These are phyloP conservation scores for Nautilus pompilius DNA, from an alignment of 1,140 invertebrate species.

Conservation along the genomic window DNA sequence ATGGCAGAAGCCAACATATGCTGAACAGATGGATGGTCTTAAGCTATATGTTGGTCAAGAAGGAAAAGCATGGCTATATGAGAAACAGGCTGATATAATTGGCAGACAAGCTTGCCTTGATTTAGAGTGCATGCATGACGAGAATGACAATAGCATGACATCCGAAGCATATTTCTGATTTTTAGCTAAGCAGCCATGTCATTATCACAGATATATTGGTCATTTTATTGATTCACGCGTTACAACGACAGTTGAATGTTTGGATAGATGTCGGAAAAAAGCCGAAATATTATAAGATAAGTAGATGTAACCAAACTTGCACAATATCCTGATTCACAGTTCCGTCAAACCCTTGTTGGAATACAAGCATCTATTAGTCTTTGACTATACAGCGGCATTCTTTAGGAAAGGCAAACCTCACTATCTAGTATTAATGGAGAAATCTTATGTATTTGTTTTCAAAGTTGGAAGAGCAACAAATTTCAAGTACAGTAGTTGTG, in stretches of 20 bases:
- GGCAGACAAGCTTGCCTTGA: not conserved
- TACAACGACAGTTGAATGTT: slow-evolving; percentile 2
- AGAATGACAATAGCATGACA: slow-evolving; percentile 10
- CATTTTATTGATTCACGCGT: not conserved
- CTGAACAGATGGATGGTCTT: too few species aligned
- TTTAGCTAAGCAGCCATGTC: not conserved
- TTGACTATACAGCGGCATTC: slow-evolving; percentile 13
- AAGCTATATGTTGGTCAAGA: too few species aligned
- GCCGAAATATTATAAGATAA: slow-evolving; percentile 3
- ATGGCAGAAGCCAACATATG: slow-evolving; percentile 2
- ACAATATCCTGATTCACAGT: not conserved
- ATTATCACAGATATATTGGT: too few species aligned
- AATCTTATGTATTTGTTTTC: not conserved
- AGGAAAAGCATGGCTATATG: not conserved
- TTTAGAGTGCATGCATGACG: slow-evolving; percentile 8
- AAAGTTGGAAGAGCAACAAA: not conserved
- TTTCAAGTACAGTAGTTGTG: not conserved
- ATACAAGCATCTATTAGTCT: slow-evolving; percentile 12
- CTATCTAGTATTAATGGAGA: not conserved
- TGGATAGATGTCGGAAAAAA: slow-evolving; percentile 11
- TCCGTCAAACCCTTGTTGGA: slow-evolving; percentile 7
- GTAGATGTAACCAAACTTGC: slow-evolving; percentile 4
- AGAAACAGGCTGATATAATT: not conserved
- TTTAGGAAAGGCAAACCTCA: too few species aligned
- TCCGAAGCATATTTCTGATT: not conserved